Conservation (phyloP, 2,113 vertebrate genomes). For the Leucopternis melanops region DNA sequence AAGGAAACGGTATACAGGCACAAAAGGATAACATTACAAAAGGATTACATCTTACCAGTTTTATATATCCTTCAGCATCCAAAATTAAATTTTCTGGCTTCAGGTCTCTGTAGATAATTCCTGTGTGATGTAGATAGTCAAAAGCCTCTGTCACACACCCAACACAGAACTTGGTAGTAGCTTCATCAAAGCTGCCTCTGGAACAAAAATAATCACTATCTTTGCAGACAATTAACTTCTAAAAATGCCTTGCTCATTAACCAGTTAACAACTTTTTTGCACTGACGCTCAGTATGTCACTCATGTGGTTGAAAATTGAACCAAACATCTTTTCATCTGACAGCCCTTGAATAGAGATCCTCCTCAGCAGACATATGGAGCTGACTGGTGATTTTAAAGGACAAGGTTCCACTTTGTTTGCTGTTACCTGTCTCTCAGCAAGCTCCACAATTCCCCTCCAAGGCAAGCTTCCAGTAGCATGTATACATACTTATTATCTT, state of each 20-base stretch:
- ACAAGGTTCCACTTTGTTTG: neutral
- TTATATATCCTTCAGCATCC: conserved; percentile 88
- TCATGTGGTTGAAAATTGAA: neutral
- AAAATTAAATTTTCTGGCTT: conserved; percentile 95
- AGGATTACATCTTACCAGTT: conserved; percentile 75
- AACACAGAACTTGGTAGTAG: conserved; percentile 87
- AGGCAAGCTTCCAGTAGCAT: conserved; percentile 92
- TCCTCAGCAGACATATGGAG: neutral
- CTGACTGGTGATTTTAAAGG: neutral
- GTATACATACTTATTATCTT: conserved; percentile 88
- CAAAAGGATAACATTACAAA: neutral
- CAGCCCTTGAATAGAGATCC: neutral
- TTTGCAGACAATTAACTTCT: neutral
- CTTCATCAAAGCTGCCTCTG: conserved; percentile 91
- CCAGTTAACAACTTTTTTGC: neutral
- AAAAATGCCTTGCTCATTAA: neutral
- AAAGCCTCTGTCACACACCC: conserved; percentile 92
- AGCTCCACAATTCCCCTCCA: conserved; percentile 91
- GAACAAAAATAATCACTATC: neutral
- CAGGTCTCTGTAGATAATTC: conserved; percentile 89
- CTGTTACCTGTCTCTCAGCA: conserved; percentile 89
- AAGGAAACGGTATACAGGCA: neutral
- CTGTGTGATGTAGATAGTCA: conserved; percentile 88
- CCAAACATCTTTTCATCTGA: neutral
- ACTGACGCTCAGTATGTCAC: neutral